Evolutionary conservation across 2,113 vertebrate species (phyloP), one percentile per base, ranked within the genome.

Genomic region (Varanus komodoensis): DNA sequence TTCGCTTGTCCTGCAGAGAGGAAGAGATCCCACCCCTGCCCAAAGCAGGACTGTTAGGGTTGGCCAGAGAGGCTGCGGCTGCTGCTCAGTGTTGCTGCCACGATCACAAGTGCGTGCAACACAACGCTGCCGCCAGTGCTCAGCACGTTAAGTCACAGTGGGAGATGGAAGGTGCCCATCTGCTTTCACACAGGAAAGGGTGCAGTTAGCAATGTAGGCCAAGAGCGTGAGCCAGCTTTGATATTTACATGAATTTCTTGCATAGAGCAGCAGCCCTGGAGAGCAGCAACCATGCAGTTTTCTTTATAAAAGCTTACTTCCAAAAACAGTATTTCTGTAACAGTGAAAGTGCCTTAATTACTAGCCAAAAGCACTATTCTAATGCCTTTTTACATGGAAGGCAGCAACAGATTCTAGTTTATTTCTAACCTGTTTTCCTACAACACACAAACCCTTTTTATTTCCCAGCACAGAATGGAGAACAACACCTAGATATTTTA

Each of bases 1-100:
- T 97, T 38, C 97, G 95, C 89, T 95, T 98, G 79, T 98, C 98
- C 87, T 98, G 97, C 75, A 98, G 95, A 82, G 96, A 87, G 0
- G 94, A 79, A 0, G 90, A 86, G 44, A 98, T 92, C 0, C 97
- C 95, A 0, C 98, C 98, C 9, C 98, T 98, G 89, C 19, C 93
- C 87, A 74, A 48, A 34, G 78, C 17, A 77, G 1, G 0, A 3
- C 8, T 27, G 34, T 80, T 44, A 82, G 80, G 52, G 29, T 38
- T 27, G 61, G 38, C 67, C 23, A 11, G 38, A 71, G 38, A 81
- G 74, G 44, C 79, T 44, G 54, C 54, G 54, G 87, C 34, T 82
- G 68, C 34, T 54, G 8, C 67, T 79, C 11, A 2, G 32, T 25
- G 44, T 61, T 44, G 23, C 69, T n/a, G 80, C 25, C 68, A 21